Percentiles rank a stretch among this genome's conserved stretches.
Evolutionary conservation across 30 jellyfish, hydroid and myxozoan genomes (phyloP).

Genomic region (Clytia hemisphaerica): DNA sequence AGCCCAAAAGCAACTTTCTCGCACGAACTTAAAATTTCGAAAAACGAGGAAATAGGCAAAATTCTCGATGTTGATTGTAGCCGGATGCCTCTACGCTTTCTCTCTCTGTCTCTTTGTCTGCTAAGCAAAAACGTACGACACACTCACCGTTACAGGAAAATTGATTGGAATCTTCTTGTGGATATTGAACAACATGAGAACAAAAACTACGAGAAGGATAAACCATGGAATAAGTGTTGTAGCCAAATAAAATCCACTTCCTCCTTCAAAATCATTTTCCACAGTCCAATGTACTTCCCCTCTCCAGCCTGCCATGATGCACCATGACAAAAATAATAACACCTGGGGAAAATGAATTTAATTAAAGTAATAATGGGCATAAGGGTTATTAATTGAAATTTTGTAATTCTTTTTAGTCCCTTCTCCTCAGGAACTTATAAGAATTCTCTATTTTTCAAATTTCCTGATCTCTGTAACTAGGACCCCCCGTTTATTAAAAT

Average conservation of each 20-base stretch:
- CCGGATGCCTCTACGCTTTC: no score
- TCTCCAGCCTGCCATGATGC: conserved; percentile 20
- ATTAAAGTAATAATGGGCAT: no score
- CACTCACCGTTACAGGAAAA: not conserved
- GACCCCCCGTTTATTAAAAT: no score
- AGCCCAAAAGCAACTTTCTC: not conserved
- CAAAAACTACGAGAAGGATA: not conserved
- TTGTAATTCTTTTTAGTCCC: no score
- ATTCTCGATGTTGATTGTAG: no score
- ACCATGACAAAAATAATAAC: conserved; percentile 9
- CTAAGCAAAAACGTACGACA: not conserved
- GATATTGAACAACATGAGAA: not conserved
- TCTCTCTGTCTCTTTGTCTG: no score
- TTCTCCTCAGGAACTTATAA: no score
- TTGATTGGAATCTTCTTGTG: conserved; percentile 2
- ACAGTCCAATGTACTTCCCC: conserved; percentile 1
- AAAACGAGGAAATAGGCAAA: not conserved
- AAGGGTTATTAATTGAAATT: no score
- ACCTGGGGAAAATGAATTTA: no score
- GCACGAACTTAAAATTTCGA: not conserved
- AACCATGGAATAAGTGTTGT: conserved; percentile 18
- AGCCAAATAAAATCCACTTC: conserved; percentile 7
- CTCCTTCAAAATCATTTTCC: not conserved
- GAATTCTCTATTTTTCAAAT: no score
- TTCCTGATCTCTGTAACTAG: no score